phyloP scores from a whole-genome alignment of 2,113 vertebrate genomes.

The Pelobates fuscus region DNA sequence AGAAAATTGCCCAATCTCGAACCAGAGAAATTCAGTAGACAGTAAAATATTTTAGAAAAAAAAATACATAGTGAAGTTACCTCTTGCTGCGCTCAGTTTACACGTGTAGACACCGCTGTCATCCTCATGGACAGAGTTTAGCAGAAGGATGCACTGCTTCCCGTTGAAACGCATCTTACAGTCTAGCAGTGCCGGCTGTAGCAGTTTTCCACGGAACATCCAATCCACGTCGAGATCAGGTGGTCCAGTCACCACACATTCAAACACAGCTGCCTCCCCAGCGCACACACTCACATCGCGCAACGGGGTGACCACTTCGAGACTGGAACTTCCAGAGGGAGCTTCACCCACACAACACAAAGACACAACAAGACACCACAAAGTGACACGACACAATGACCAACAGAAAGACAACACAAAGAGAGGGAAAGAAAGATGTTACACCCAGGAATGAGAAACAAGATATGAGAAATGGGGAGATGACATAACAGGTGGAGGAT shows the following conservation, averaged over 20 bases:
- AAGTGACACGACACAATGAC: slow-evolving; percentile 22
- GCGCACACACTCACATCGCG: slow-evolving; percentile 90
- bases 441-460: slow-evolving; percentile 27
- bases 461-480: background rate
- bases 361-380: slow-evolving; percentile 28
- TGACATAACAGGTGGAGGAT: background rate
- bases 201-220: slow-evolving; percentile 88
- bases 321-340: slow-evolving; percentile 77
- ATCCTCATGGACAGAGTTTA: slow-evolving; percentile 95
- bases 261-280: slow-evolving; percentile 90
- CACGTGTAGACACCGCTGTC: slow-evolving; percentile 92
- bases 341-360: slow-evolving; percentile 62
- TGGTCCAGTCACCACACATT: slow-evolving; percentile 89
- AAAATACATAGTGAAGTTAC: slow-evolving; percentile 59
- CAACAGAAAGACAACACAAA: slow-evolving; percentile 41
- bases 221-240: slow-evolving; percentile 97
- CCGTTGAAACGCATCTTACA: slow-evolving; percentile 99
- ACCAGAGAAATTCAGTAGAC: too few species aligned
- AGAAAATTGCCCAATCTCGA: too few species aligned
- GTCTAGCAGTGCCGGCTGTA: slow-evolving; percentile 94
- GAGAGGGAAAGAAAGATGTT: slow-evolving; percentile 43
- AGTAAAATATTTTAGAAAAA: too few species aligned
- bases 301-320: slow-evolving; percentile 85
- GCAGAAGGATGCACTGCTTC: slow-evolving; percentile 86
- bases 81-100: slow-evolving; percentile 95